These are phyloP conservation scores for Ormyrus pomaceus DNA, from an alignment of 2,888 invertebrate species.

Conservation along the genomic window DNA sequence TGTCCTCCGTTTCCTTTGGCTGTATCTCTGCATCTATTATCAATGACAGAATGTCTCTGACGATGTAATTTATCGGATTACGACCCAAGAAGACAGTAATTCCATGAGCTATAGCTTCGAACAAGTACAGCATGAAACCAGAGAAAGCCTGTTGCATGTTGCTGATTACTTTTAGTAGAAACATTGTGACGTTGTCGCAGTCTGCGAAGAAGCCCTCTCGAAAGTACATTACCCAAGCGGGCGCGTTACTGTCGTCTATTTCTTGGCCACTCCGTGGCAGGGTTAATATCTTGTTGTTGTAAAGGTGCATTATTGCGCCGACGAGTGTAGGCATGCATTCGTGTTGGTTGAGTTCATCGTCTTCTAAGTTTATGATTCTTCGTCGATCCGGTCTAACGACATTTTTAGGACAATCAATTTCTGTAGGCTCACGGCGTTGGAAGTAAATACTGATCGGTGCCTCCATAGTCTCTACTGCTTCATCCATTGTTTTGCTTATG, in stretches of 20 bases:
- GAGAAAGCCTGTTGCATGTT: slow-evolving; percentile 78
- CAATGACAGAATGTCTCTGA: slow-evolving; percentile 80
- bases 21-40: slow-evolving; percentile 78
- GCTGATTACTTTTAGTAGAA: slow-evolving; percentile 80
- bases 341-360: slow-evolving; percentile 81
- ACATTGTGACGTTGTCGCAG: slow-evolving; percentile 79
- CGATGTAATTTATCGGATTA: slow-evolving; percentile 79
- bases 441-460: slow-evolving; percentile 1
- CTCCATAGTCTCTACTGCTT: neutral
- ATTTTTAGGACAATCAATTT: neutral
- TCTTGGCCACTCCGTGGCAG: slow-evolving; percentile 59
- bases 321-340: slow-evolving; percentile 83
- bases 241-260: slow-evolving; percentile 45
- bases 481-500: slow-evolving; percentile 66
- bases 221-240: slow-evolving; percentile 76
- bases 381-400: neutral
- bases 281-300: slow-evolving; percentile 70
- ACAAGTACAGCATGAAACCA: slow-evolving; percentile 76
- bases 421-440: neutral
- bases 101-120: slow-evolving; percentile 76
- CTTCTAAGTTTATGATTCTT: slow-evolving; percentile 73
- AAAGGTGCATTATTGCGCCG: slow-evolving; percentile 79
- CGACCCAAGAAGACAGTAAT: slow-evolving; percentile 75
- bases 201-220: slow-evolving; percentile 70
- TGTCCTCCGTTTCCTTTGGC: slow-evolving; percentile 55